Conservation (phyloP, 2,113 vertebrate genomes). For the Nothoprocta perdicaria region DNA sequence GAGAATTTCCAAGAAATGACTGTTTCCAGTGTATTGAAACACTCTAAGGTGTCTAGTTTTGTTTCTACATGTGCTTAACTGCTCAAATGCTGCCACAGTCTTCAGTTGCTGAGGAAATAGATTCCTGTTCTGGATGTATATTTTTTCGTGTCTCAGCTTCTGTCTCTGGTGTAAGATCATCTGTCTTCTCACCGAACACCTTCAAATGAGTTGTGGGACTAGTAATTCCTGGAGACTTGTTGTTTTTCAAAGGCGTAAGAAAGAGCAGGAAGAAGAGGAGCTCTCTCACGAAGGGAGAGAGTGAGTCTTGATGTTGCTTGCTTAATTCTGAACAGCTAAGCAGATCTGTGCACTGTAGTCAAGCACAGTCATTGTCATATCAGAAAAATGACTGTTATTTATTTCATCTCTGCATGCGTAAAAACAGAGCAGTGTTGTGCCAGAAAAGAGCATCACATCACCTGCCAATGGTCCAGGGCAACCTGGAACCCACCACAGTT, state of each 20-base stretch:
- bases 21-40: neutral
- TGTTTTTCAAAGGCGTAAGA: neutral
- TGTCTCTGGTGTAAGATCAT: neutral
- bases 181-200: neutral
- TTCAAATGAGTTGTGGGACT: neutral
- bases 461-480: accelerated
- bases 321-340: neutral
- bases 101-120: conserved; percentile 17
- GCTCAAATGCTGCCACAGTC: neutral
- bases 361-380: neutral
- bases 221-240: neutral
- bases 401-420: neutral
- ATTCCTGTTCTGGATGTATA: neutral
- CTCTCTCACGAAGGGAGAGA: neutral
- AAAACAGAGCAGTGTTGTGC: accelerated
- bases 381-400: neutral
- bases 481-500: neutral
- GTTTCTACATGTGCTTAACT: neutral
- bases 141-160: neutral
- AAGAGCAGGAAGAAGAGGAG: neutral
- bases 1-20: neutral
- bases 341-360: neutral
- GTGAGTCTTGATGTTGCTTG: neutral
- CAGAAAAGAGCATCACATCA: neutral
- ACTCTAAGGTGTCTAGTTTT: neutral